phyloP scores from a whole-genome alignment of 2,888 invertebrate species.

The Dasypolia templi region DNA sequence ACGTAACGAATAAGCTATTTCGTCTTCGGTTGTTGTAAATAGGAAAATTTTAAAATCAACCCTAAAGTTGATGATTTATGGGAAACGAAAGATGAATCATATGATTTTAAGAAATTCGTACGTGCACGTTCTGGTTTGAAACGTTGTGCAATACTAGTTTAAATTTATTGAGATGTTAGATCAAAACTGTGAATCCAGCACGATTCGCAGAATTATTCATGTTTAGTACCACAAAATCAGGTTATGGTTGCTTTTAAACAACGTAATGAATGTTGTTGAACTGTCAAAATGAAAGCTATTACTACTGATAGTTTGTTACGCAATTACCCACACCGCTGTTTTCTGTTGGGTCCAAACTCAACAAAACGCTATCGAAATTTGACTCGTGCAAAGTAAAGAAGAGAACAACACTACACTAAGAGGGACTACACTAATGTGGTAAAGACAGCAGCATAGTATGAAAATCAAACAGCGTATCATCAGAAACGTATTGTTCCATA shows the following conservation, averaged over 20 bases:
- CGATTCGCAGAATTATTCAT: conserved; percentile 31
- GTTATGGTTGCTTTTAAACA: not conserved
- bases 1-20: conserved; percentile 40
- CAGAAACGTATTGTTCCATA: conserved; percentile 24
- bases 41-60: conserved; percentile 43
- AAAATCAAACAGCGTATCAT: not conserved
- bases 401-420: too few species aligned
- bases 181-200: conserved; percentile 32
- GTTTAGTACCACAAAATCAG: conserved; percentile 12
- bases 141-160: conserved; percentile 37
- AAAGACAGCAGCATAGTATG: not conserved
- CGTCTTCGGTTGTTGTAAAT: conserved; percentile 43
- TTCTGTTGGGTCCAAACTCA: not conserved
- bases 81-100: conserved; percentile 49
- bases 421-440: not conserved
- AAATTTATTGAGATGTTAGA: conserved; percentile 33
- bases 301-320: too few species aligned
- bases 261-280: too few species aligned
- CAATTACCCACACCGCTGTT: too few species aligned
- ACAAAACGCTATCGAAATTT: conserved; percentile 4
- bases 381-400: not conserved
- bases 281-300: too few species aligned
- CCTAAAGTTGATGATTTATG: conserved; percentile 54
- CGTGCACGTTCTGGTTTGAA: conserved; percentile 31
- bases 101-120: conserved; percentile 27